Base-by-base conservation (phyloP, 2,888 invertebrate species). In the Yponomeuta evonymella region DNA sequence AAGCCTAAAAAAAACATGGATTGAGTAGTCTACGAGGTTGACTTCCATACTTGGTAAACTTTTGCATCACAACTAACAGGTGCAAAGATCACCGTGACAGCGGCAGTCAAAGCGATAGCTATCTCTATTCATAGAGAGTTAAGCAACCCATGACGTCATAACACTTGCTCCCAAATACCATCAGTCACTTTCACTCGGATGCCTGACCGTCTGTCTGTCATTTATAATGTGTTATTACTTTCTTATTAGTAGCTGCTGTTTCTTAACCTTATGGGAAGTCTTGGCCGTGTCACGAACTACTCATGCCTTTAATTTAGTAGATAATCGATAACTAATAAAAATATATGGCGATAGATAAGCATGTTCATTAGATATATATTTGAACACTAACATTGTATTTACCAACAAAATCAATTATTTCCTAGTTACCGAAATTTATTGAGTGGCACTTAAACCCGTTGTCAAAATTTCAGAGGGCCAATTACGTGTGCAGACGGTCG, bases 181-280 rank as follows among this genome's bases (percentile, higher is more conserved):
- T 81, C 83, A 76, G 81, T 87, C 87, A 90, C 90, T 90, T 90
- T 90, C 90, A 90, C 90, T 88, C 75, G 80, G 82, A 78, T 81
- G 83, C 81, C 82, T 81, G 80, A 78, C 80, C 76, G 80, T 77
- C 77, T 75, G 80, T 77, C 77, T 75, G 76, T 77, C 75, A 33
- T 68, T 48, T 48, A 9, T 66, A 36, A 68, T 48, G 48, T 48
- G 68, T 68, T 48, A 68, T 68, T 48, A 68, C 68, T 68, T 68
- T 68, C 68, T 68, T 68, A 68, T 68, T 43, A 67, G 43, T 43
- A 48, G 23, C 33, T 2, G 36, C 2, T 33, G 15, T n/a, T 36
- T 67, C 43, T 65, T 30, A 33, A 65, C 30, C 65, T 64, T 64
- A 29, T 64, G 29, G 29, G 65, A 15, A 30, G 65, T 58, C 51